Conservation (phyloP, 2,113 vertebrate genomes). For the Syrmaticus mikado region DNA sequence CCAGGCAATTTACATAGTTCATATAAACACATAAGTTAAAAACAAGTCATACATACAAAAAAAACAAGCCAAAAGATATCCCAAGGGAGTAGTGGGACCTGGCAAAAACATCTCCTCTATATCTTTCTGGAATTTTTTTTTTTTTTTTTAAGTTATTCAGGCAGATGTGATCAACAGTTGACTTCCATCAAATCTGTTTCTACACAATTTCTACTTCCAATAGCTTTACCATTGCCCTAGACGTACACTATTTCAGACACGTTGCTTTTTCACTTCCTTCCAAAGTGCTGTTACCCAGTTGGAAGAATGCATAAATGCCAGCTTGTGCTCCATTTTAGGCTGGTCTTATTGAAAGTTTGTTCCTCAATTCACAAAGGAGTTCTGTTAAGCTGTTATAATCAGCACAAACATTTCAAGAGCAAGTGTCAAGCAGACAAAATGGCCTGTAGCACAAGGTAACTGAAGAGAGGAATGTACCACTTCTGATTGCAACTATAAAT, state of each 20-base stretch:
- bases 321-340: conserved; percentile 11
- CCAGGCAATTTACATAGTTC: neutral
- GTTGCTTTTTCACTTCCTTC: neutral
- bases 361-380: conserved; percentile 33
- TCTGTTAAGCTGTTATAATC: conserved; percentile 45
- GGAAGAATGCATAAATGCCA: conserved; percentile 13
- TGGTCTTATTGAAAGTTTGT: conserved; percentile 53
- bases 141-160: neutral
- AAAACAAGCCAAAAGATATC: neutral
- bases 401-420: conserved; percentile 48
- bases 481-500: conserved; percentile 55
- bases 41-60: neutral
- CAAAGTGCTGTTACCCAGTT: neutral
- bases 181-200: neutral
- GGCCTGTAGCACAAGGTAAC: conserved; percentile 41
- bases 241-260: neutral
- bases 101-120: neutral
- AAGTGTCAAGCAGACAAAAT: conserved; percentile 54
- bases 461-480: conserved; percentile 30
- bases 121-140: neutral
- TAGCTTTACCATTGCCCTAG: neutral
- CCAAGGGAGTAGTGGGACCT: neutral
- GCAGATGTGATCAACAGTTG: too few relatives aligned
- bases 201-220: neutral
- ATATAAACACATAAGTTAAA: neutral